Evolutionary conservation across 2,888 invertebrate genomes (phyloP).

Genomic region (Mactromeris polynyma): DNA sequence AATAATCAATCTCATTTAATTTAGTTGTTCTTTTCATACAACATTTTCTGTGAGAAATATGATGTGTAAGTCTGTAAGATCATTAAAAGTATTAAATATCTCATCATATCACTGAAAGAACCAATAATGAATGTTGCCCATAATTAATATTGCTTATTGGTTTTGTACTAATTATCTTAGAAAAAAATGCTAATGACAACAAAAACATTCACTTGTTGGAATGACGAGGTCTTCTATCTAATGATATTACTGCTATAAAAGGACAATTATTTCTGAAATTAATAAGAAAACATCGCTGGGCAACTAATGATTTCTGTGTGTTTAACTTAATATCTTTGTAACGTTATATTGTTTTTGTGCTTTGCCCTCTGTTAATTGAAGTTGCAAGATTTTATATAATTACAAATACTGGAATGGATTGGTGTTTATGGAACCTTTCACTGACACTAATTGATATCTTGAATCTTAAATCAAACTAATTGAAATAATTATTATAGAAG

Average conservation of each 20-base stretch:
- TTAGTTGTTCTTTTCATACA: too few relatives aligned
- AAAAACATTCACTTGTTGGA: neutral
- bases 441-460: slow-evolving; percentile 26
- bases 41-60: too few relatives aligned
- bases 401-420: neutral
- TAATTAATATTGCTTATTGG: neutral
- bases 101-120: neutral
- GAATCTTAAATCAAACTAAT: slow-evolving; percentile 26
- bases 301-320: neutral
- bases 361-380: slow-evolving; percentile 10
- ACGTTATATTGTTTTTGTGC: slow-evolving; percentile 8
- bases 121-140: neutral
- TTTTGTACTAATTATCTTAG: neutral
- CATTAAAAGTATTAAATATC: too few relatives aligned
- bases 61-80: too few relatives aligned
- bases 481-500: slow-evolving; percentile 29
- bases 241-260: neutral
- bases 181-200: neutral
- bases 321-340: neutral
- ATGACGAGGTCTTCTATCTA: neutral
- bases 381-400: slow-evolving; percentile 3
- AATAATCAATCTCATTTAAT: too few relatives aligned
- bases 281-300: neutral
- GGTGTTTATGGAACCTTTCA: neutral
- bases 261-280: slow-evolving; percentile 11